These are phyloP conservation scores for Murina feae DNA, from an alignment of 2,113 vertebrate genomes.

Conservation along the genomic window DNA sequence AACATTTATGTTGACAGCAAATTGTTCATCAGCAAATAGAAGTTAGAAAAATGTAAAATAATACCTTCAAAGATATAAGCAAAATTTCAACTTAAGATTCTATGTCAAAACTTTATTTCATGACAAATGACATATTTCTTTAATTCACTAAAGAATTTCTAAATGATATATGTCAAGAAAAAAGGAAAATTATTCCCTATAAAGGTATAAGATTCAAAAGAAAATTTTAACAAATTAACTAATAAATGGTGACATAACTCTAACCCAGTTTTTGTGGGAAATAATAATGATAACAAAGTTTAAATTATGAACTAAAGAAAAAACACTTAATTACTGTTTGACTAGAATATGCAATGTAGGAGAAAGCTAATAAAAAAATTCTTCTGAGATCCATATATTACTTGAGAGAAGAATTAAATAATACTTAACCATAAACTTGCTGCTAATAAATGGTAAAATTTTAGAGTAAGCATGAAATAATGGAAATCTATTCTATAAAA, in stretches of 20 bases:
- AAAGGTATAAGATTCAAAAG: background rate
- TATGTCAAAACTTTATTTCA: background rate
- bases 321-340: background rate
- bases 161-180: background rate
- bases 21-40: background rate
- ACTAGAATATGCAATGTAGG: background rate
- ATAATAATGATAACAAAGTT: background rate
- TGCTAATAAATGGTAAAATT: background rate
- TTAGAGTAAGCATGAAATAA: background rate
- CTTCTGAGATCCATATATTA: background rate
- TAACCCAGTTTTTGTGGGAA: background rate
- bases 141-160: background rate
- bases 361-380: background rate
- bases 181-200: background rate
- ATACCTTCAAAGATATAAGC: background rate
- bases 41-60: background rate
- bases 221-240: background rate
- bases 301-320: background rate
- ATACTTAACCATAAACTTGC: background rate
- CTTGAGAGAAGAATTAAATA: background rate
- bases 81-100: background rate
- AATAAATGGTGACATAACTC: background rate
- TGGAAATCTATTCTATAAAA: too few relatives aligned
- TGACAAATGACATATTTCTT: background rate
- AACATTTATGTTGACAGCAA: background rate